These are phyloP conservation scores for Phragmatobia fuliginosa DNA, from an alignment of 2,888 invertebrate species.

Conservation along the genomic window DNA sequence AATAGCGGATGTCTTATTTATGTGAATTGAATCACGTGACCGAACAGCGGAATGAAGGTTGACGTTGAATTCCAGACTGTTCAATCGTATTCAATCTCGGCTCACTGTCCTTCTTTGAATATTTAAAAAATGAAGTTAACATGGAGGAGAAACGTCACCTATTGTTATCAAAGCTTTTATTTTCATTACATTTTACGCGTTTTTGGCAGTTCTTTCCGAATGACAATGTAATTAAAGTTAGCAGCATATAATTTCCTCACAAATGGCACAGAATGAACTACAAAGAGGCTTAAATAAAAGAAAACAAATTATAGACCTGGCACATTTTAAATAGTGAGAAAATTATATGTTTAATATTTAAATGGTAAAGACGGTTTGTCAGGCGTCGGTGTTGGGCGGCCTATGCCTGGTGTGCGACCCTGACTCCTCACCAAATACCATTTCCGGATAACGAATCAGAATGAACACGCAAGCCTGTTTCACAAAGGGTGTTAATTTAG, in stretches of 20 bases:
- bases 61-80: constrained; percentile 16
- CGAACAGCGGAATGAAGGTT: constrained; percentile 13
- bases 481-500: constrained; percentile 77
- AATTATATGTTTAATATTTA: constrained; percentile 55
- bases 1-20: constrained; percentile 26
- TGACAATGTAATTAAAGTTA: constrained; percentile 43
- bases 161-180: constrained; percentile 12
- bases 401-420: constrained; percentile 45
- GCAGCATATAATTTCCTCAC: constrained; percentile 44
- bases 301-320: constrained; percentile 46
- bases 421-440: constrained; percentile 65
- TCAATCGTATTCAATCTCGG: constrained; percentile 21
- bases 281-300: constrained; percentile 32
- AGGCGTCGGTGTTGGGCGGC: neutral
- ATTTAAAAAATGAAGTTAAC: constrained; percentile 17
- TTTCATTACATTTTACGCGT: constrained; percentile 16
- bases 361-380: constrained; percentile 51
- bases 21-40: constrained; percentile 27
- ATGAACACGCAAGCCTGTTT: constrained; percentile 68
- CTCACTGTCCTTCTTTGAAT: constrained; percentile 12
- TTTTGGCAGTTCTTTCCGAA: constrained; percentile 24
- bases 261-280: constrained; percentile 20
- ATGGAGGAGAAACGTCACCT: constrained; percentile 6
- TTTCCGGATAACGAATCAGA: constrained; percentile 73
- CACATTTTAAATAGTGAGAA: constrained; percentile 48